Percentiles rank a stretch among this genome's conserved stretches.
These are phyloP conservation scores for Perca schrenkii DNA, from an alignment of 2,113 vertebrate species.

Conservation along the genomic window DNA sequence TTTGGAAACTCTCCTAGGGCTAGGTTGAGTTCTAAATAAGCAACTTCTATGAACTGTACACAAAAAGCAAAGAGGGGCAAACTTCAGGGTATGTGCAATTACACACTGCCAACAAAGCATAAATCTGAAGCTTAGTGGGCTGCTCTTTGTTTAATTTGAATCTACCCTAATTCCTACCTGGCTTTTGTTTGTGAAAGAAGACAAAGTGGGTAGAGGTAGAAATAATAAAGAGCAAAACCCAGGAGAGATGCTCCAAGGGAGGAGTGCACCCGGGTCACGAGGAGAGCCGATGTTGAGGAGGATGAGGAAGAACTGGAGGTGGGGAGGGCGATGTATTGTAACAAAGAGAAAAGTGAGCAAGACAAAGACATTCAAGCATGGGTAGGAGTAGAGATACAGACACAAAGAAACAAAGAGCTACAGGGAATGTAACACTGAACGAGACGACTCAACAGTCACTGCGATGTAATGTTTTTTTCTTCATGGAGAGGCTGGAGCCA, in stretches of 20 bases:
- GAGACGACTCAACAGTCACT: slow-evolving; percentile 31
- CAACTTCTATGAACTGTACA: slow-evolving; percentile 67
- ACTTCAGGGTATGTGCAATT: slow-evolving; percentile 68
- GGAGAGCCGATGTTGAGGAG: slow-evolving; percentile 50
- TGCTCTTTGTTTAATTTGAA: slow-evolving; percentile 48
- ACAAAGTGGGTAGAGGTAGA: slow-evolving; percentile 46
- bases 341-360: slow-evolving; percentile 73
- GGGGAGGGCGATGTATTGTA: slow-evolving; percentile 59
- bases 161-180: slow-evolving; percentile 65
- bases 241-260: slow-evolving; percentile 60
- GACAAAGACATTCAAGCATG: slow-evolving; percentile 67
- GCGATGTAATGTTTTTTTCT: slow-evolving; percentile 22
- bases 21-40: slow-evolving; percentile 71
- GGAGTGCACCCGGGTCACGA: slow-evolving; percentile 66
- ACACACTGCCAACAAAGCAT: slow-evolving; percentile 57
- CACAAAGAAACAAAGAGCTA: slow-evolving; percentile 79
- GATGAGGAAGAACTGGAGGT: slow-evolving; percentile 51
- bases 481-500: slow-evolving; percentile 31
- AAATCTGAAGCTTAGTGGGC: slow-evolving; percentile 48
- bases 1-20: slow-evolving; percentile 67
- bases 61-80: slow-evolving; percentile 55
- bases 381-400: slow-evolving; percentile 55
- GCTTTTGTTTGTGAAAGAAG: slow-evolving; percentile 65
- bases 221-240: slow-evolving; percentile 76
- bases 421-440: slow-evolving; percentile 17